Percentiles rank a stretch among this genome's conserved stretches.
Conservation (phyloP, 2,797 vertebrate species). For the Neomorphus geoffroyi region DNA sequence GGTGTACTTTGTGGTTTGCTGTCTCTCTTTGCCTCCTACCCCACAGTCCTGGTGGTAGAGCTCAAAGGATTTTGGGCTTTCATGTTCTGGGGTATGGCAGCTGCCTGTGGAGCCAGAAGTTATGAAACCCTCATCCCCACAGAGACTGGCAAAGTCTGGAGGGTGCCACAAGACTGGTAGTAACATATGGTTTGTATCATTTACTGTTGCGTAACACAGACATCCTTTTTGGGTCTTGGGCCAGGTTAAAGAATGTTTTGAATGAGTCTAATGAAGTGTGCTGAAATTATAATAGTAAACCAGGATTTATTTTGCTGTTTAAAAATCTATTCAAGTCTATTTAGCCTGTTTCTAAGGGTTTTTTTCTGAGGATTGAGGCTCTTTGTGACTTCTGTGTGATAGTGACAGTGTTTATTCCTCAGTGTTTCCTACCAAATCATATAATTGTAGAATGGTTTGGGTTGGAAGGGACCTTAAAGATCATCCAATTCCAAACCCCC, state of each 20-base stretch:
- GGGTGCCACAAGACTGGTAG: neutral
- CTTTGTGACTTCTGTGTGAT: neutral
- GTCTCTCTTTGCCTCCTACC: neutral
- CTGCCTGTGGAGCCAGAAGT: rapidly evolving
- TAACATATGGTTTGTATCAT: neutral
- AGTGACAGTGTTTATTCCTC: neutral
- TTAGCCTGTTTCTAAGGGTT: neutral
- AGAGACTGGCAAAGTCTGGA: neutral
- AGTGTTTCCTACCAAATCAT: neutral
- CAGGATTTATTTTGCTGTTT: neutral
- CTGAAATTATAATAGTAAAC: neutral
- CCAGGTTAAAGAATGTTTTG: neutral
- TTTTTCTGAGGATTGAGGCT: neutral
- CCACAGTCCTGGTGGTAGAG: neutral
- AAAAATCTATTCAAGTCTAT: neutral
- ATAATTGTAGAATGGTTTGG: too few species aligned
- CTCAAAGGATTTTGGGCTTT: neutral
- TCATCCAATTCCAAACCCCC: too few species aligned
- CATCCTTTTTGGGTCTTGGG: neutral
- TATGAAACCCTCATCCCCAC: rapidly evolving
- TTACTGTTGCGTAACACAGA: rapidly evolving
- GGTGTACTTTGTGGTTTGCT: neutral
- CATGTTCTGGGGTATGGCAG: rapidly evolving
- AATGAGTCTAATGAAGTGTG: neutral
- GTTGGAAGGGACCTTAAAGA: too few species aligned